A percentile compares a stretch with the other conserved stretches of the same genome.
Evolutionary conservation across 1,140 invertebrate genomes (phyloP).

Genomic region (Planococcus citri): DNA sequence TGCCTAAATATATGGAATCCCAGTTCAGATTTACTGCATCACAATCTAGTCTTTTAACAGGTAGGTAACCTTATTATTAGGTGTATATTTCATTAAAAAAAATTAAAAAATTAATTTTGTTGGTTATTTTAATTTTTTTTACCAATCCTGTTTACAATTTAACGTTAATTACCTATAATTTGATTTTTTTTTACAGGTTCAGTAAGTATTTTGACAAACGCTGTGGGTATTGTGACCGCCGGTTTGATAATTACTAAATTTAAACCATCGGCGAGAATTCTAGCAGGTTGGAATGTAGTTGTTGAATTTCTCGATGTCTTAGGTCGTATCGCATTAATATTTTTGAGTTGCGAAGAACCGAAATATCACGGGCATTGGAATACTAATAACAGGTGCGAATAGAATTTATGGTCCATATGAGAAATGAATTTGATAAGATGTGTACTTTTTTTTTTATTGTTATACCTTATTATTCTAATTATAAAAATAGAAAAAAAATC

Average conservation of each 20-base stretch:
- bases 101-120: too few species aligned
- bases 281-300: conserved; percentile 60
- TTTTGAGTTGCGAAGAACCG: conserved; percentile 50
- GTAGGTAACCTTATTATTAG: too few species aligned
- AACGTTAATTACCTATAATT: too few species aligned
- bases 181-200: too few species aligned
- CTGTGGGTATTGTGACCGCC: conserved; percentile 52
- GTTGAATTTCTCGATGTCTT: conserved; percentile 48
- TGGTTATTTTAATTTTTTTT: too few species aligned
- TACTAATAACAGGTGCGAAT: too few species aligned
- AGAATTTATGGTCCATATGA: too few species aligned
- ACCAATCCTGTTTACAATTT: too few species aligned
- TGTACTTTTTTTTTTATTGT: conserved; percentile 26
- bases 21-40: conserved; percentile 42
- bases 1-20: conserved; percentile 39
- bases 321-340: conserved; percentile 51
- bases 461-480: neutral
- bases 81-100: too few species aligned
- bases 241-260: conserved; percentile 55
- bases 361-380: conserved; percentile 40
- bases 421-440: too few species aligned
- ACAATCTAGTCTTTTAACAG: conserved; percentile 31
- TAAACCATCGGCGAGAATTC: conserved; percentile 50
- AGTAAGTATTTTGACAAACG: conserved; percentile 58
- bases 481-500: conserved; percentile 1